Percentiles rank a stretch among this genome's conserved stretches.
phyloP scores from a whole-genome alignment of 2,113 vertebrate genomes.

The Myiopsitta monachus region DNA sequence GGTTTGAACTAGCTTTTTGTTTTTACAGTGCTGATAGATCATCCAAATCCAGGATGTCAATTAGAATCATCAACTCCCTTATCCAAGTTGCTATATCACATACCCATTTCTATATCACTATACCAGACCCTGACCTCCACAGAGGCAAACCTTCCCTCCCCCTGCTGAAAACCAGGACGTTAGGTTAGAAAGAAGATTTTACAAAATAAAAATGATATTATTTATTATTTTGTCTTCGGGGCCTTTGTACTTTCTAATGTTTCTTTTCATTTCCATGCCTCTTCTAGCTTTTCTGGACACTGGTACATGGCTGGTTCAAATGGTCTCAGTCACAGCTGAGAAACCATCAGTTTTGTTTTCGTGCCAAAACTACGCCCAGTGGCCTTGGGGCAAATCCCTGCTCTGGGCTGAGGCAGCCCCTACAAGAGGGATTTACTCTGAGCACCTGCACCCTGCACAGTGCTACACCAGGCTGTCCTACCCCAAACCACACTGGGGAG shows the following conservation, averaged over 20 bases:
- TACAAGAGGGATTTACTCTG: not conserved
- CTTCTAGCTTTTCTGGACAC: not conserved
- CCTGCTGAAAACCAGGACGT: not conserved
- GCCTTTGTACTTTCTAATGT: not conserved
- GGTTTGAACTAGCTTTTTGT: not conserved
- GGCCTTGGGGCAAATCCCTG: not conserved
- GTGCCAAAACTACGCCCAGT: accelerated
- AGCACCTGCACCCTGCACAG: accelerated
- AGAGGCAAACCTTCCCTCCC: not conserved
- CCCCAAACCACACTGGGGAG: not conserved
- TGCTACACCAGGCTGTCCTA: not conserved
- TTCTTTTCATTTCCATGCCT: not conserved
- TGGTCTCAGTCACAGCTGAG: not conserved
- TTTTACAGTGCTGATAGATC: not conserved
- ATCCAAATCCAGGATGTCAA: not conserved
- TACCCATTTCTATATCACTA: not conserved
- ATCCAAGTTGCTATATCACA: not conserved
- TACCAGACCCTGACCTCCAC: not conserved
- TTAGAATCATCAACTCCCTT: not conserved
- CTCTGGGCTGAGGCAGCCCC: not conserved
- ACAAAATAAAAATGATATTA: not conserved
- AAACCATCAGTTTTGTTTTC: not conserved
- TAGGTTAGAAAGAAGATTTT: not conserved
- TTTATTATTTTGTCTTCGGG: not conserved
- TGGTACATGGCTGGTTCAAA: not conserved